These are phyloP conservation scores for Drosophila ironensis DNA, from an alignment of 1,140 invertebrate genomes.

Conservation along the genomic window DNA sequence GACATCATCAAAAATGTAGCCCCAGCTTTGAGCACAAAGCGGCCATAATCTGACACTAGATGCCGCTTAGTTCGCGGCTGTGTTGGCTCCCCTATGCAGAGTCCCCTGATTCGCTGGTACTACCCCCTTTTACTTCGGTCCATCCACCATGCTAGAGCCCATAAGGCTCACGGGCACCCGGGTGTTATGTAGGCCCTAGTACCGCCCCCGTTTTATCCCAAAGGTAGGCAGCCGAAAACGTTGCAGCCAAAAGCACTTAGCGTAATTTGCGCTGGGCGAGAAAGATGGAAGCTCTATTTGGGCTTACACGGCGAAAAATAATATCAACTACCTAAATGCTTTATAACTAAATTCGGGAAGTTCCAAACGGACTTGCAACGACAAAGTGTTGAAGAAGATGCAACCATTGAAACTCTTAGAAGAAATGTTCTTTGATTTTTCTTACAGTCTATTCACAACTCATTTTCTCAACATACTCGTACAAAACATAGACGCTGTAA, in stretches of 20 bases:
- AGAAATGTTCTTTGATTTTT: neutral
- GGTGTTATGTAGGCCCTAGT: neutral
- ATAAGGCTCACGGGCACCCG: too few species aligned
- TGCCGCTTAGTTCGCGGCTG: constrained; percentile 61
- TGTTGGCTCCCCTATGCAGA: too few species aligned
- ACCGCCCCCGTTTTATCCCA: neutral
- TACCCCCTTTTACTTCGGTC: too few species aligned
- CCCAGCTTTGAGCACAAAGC: constrained; percentile 58
- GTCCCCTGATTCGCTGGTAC: too few species aligned
- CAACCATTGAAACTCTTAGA: neutral
- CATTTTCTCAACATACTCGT: too few species aligned
- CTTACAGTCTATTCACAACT: too few species aligned
- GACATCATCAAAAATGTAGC: constrained; percentile 79
- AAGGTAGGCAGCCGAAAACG: constrained; percentile 64
- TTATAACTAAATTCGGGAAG: neutral
- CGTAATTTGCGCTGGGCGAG: constrained; percentile 63
- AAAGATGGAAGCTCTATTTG: constrained; percentile 7
- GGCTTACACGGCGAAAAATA: constrained; percentile 13
- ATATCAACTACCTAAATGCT: neutral
- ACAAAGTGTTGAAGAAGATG: too few species aligned
- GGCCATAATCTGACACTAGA: constrained; percentile 77
- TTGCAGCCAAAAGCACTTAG: constrained; percentile 76
- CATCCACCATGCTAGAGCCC: too few species aligned
- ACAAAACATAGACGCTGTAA: too few species aligned
- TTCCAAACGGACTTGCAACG: neutral